A percentile compares a stretch with the other conserved stretches of the same genome.
phyloP scores from a whole-genome alignment of 2,797 vertebrate genomes.

The Serranus cabrilla region DNA sequence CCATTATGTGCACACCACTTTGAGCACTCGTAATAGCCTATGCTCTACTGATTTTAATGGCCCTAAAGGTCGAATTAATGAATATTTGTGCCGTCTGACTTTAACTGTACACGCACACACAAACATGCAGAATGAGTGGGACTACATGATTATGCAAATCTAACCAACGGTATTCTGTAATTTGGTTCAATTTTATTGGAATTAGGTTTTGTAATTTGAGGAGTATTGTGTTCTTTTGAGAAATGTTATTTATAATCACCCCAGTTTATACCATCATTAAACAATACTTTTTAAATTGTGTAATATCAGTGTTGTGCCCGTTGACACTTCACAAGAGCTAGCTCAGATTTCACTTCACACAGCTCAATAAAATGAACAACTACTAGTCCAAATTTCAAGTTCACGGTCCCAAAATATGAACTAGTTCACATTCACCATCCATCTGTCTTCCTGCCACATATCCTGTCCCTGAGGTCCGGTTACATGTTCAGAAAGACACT shows the following conservation, averaged over 20 bases:
- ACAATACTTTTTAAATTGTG: too few species aligned
- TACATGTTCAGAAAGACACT: constrained; percentile 25
- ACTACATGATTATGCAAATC: background rate
- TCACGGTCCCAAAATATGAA: too few species aligned
- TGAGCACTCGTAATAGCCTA: constrained; percentile 31
- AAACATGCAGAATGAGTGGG: background rate
- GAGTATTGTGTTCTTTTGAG: too few species aligned
- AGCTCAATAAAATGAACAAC: too few species aligned
- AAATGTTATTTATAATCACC: too few species aligned
- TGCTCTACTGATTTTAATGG: constrained; percentile 37
- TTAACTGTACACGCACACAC: background rate
- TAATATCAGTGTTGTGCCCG: too few species aligned
- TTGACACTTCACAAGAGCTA: too few species aligned
- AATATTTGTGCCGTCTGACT: constrained; percentile 29
- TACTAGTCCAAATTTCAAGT: too few species aligned
- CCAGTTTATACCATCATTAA: too few species aligned
- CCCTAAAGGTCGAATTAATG: constrained; percentile 49
- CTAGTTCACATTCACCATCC: background rate
- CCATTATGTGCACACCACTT: constrained; percentile 17
- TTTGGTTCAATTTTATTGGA: background rate
- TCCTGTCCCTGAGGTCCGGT: constrained; percentile 5
- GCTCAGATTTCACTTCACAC: too few species aligned
- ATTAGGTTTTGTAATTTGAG: background rate
- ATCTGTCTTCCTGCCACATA: background rate
- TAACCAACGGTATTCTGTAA: background rate